Conservation (phyloP, 2,113 vertebrate species). For the Saccopteryx bilineata region DNA sequence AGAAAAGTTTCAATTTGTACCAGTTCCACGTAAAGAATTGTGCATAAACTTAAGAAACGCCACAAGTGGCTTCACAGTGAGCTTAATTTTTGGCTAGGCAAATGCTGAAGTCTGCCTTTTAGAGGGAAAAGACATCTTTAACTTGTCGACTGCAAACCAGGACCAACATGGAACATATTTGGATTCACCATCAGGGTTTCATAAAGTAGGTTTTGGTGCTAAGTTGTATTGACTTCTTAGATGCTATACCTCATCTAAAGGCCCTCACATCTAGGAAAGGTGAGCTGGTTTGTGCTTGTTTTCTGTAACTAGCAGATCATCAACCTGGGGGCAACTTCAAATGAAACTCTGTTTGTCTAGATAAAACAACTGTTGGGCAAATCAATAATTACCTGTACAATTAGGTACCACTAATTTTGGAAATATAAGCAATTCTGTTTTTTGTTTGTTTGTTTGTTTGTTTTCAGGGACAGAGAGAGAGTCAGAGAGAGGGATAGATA, state of each 20-base stretch:
- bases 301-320: background rate
- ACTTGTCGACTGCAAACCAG: background rate
- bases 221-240: background rate
- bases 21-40: conserved; percentile 11
- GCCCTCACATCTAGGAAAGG: background rate
- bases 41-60: conserved; percentile 48
- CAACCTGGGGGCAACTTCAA: background rate
- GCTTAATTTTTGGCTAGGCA: conserved; percentile 49
- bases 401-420: background rate
- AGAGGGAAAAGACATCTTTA: conserved; percentile 24
- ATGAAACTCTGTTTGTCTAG: background rate
- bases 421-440: background rate
- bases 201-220: background rate
- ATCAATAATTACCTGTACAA: background rate
- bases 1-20: conserved; percentile 28
- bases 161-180: background rate
- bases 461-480: too few species aligned
- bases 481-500: too few species aligned
- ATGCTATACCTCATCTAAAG: background rate
- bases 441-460: too few species aligned
- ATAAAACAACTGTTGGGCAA: background rate
- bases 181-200: background rate
- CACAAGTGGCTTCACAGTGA: conserved; percentile 28
- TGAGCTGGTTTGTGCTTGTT: background rate
- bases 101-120: conserved; percentile 8